Base-by-base conservation (phyloP, 2,888 invertebrate species). In the Caenorhabditis zanzibari region DNA sequence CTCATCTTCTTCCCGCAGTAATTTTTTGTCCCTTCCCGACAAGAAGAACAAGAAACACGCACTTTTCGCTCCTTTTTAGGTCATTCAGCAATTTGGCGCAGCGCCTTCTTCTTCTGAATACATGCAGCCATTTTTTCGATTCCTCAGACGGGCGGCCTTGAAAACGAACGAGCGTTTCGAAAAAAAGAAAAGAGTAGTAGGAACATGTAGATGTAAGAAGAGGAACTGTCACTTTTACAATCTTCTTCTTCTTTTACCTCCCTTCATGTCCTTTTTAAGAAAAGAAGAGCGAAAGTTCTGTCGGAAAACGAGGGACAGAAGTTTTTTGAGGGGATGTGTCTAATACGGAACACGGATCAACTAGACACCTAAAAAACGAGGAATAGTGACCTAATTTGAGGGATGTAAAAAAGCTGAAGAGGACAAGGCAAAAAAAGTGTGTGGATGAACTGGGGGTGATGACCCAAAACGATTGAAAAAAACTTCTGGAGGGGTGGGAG, bases 51-150 rank as follows among this genome's bases (percentile, higher is more conserved):
- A 58, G 58, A 56, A 71, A 58, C 72, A 59, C 59, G 52, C 56
- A 49, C 64, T 47, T 44, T 58, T 41, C 68, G 54, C 38, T 38
- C 59, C 69, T 77, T 77, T 77, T 77, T 77, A 77, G 76, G 76
- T 77, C 74, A 74, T 41, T 71, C 73, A 63, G 76, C 76, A 77
- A 77, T 77, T 77, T 77, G 58, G 76, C 76, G 68, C 47, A 47
- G 61, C 54, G n/a, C 35, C 66, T 35, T 24, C 26, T 35, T 24
- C 26, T 35, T 24, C 66, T 12, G 16, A 19, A 3, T 28, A 26
- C 19, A 49, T n/a, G 12, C 68, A 69, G 68, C 49, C 59, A 54
- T 69, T 69, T 69, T 76, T 77, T 75, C 32, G 47, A 47, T 47
- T n/a, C 19, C n/a, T 47, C 19, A 38, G 49, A 49, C 22, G 54